Evolutionary conservation across 2,797 vertebrate genomes (phyloP).

Genomic region (Siniperca scherzeri): DNA sequence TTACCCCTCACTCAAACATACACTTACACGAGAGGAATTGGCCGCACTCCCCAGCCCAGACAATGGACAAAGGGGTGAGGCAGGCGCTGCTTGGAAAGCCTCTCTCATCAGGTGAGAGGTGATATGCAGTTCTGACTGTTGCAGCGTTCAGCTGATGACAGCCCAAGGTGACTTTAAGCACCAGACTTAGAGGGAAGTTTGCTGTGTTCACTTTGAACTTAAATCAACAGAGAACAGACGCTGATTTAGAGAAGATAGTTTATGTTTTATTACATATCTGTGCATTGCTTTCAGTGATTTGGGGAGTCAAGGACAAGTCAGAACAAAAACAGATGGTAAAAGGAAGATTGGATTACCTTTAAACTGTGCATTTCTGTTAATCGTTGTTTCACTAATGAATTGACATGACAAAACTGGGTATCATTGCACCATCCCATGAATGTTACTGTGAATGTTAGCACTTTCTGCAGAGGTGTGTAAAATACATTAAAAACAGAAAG

Average conservation of each 20-base stretch:
- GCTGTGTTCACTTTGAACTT: constrained; percentile 15
- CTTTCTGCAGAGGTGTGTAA: constrained; percentile 17
- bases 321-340: not conserved
- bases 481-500: constrained; percentile 17
- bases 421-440: constrained; percentile 26
- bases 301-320: constrained; percentile 9
- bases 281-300: constrained; percentile 10
- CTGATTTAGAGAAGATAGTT: constrained; percentile 34
- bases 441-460: not conserved
- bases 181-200: constrained; percentile 22
- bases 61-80: constrained; percentile 86
- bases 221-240: constrained; percentile 37
- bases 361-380: not conserved
- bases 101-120: constrained; percentile 78
- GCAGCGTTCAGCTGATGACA: constrained; percentile 75
- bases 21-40: constrained; percentile 70
- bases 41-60: constrained; percentile 65
- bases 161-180: constrained; percentile 84
- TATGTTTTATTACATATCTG: constrained; percentile 55
- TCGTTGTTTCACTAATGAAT: not conserved
- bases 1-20: constrained; percentile 50
- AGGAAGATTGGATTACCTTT: not conserved
- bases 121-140: constrained; percentile 63
- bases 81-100: constrained; percentile 64
- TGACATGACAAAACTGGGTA: not conserved